Base-by-base conservation (phyloP, 2,113 vertebrate species). In the Callopanchax toddi region DNA sequence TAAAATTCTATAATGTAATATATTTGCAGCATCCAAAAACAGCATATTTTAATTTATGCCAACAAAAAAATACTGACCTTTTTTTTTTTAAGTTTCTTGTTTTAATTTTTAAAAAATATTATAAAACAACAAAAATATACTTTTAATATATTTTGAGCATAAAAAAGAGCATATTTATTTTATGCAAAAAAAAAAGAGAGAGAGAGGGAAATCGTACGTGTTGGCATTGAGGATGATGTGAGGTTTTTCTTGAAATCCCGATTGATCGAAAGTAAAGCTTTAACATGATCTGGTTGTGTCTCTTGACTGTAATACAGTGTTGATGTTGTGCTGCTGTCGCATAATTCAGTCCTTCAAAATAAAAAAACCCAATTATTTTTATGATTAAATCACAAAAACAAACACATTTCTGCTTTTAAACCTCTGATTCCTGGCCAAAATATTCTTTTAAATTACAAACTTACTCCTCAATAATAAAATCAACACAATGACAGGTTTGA, bases 41-140 rank as follows among this genome's bases (percentile, higher is more conserved):
- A 80, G 89, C 90, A 91, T 91, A 89, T 90, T 37, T 91, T 89
- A 91, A 91, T 87, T 91, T 90, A 89, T 92, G 90, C 91, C 82
- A 86, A 83, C 87, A 88, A 88, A 88, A 88, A 85, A 79, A 15
- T 18, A 18, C 60, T 56, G 43, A 11, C 11, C 12, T 50, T 48
- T 21, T 73, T 81, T 81, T 72, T 63, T 69, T 73, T 76, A 53
- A 70, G 76, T 44, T 75, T 32, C 29, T 6, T 67, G 53, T 51
- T 71, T n/a, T 60, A 58, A 54, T 20, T 80, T 84, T 86, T 53
- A 86, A 81, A 90, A 90, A 85, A 85, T 67, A 60, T 34, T 53
- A 83, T 79, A 79, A 67, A 53, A 48, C 39, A 50, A 51, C 43
- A 23, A 67, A 87, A 85, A 84, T 52, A 75, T 52, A 71, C 67